phyloP scores from a whole-genome alignment of 92 coral and sea anemone species.

The Phenganax marumi region DNA sequence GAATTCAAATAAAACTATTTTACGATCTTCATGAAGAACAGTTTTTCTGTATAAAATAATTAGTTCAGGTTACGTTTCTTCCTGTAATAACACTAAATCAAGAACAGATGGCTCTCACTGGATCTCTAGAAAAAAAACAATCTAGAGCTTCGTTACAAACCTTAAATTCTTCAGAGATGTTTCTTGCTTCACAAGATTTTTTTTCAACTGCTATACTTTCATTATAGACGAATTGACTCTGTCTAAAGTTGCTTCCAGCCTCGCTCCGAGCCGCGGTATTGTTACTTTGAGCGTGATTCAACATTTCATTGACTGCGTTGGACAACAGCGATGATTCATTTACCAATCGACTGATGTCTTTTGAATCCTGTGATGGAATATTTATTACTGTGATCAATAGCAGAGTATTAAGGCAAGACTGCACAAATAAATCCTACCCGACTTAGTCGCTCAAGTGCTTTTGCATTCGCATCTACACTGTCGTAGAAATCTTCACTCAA shows the following conservation, averaged over 20 bases:
- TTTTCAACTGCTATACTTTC: constrained; percentile 50
- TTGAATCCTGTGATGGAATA: constrained; percentile 19
- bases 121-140: too few relatives aligned
- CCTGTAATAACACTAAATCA: too few relatives aligned
- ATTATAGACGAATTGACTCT: constrained; percentile 58
- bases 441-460: constrained; percentile 12
- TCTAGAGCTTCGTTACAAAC: constrained; percentile 32
- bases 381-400: background rate
- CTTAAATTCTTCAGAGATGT: constrained; percentile 65
- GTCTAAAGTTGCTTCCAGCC: constrained; percentile 60
- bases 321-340: constrained; percentile 26
- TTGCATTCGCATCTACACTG: constrained; percentile 6
- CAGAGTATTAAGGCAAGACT: background rate
- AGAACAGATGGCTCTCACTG: too few relatives aligned
- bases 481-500: constrained; percentile 47
- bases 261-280: constrained; percentile 36
- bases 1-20: background rate
- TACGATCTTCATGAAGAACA: too few relatives aligned
- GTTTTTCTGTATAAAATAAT: too few relatives aligned
- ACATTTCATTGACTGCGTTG: background rate
- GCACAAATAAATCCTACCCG: constrained; percentile 1
- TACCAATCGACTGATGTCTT: constrained; percentile 18
- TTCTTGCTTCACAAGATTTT: constrained; percentile 58
- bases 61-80: too few relatives aligned
- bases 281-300: constrained; percentile 27